phyloP scores from a whole-genome alignment of 2,797 vertebrate genomes.

The Arctocebus calabarensis region DNA sequence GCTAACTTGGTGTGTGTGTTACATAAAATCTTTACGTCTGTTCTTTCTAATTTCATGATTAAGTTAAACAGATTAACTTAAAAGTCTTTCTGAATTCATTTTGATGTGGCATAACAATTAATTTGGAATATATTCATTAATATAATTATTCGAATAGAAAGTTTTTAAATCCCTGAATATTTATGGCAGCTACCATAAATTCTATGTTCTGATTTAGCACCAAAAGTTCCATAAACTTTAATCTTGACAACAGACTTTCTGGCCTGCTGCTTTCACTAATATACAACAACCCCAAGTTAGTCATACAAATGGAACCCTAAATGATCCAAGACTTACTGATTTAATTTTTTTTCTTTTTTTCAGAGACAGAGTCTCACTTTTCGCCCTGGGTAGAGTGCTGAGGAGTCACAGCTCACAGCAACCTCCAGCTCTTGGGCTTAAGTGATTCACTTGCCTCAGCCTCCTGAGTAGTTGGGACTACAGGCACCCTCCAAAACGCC shows the following conservation, averaged over 20 bases:
- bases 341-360: too few relatives aligned
- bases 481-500: too few relatives aligned
- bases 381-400: too few relatives aligned
- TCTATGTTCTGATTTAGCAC: slow-evolving; percentile 1
- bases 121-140: slow-evolving; percentile 11
- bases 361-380: too few relatives aligned
- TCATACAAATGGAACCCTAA: not conserved
- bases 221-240: not conserved
- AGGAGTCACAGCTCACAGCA: too few relatives aligned
- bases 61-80: not conserved
- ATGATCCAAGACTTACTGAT: not conserved
- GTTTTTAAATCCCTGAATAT: not conserved
- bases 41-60: not conserved
- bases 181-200: not conserved
- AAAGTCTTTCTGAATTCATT: slow-evolving; percentile 17
- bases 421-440: too few relatives aligned
- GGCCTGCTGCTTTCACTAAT: not conserved
- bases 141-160: not conserved
- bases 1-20: not conserved
- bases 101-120: not conserved
- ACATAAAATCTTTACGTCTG: not conserved
- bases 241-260: not conserved
- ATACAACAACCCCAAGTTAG: not conserved
- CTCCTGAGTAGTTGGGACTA: too few relatives aligned
- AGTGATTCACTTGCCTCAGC: too few relatives aligned